Evolutionary conservation across 2,888 invertebrate species (phyloP).

Genomic region (Dasysyrphus tricinctus): DNA sequence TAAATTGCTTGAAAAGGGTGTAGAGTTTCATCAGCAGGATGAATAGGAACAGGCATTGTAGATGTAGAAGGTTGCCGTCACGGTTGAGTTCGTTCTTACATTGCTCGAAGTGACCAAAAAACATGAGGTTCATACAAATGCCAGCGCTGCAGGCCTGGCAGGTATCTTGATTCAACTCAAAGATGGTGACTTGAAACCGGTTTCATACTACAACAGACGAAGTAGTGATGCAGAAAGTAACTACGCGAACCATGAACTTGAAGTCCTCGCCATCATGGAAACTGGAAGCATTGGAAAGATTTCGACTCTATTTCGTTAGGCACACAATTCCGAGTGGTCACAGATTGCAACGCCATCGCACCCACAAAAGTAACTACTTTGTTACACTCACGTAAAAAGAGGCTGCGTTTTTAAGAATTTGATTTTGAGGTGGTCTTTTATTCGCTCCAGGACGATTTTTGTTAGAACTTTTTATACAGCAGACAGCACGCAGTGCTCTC

Average conservation of each 20-base stretch:
- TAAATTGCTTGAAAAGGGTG: too few species aligned
- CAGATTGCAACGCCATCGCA: slow-evolving; percentile 50
- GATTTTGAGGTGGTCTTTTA: too few species aligned
- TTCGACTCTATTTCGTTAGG: slow-evolving; percentile 56
- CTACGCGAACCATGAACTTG: slow-evolving; percentile 38
- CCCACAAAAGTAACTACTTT: slow-evolving; percentile 39
- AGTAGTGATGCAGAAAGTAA: slow-evolving; percentile 25
- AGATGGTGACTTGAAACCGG: slow-evolving; percentile 24
- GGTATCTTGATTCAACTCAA: slow-evolving; percentile 36
- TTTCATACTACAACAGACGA: slow-evolving; percentile 43
- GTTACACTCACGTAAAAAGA: slow-evolving; percentile 25
- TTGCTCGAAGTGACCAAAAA: slow-evolving; percentile 26
- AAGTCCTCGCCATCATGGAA: slow-evolving; percentile 45
- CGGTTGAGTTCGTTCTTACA: slow-evolving; percentile 32
- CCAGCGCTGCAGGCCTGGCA: slow-evolving; percentile 14
- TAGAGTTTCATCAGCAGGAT: too few species aligned
- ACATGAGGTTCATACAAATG: slow-evolving; percentile 36
- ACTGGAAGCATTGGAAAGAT: slow-evolving; percentile 56
- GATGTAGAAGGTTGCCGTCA: slow-evolving; percentile 5
- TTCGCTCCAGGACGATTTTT: too few species aligned
- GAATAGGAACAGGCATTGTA: slow-evolving; percentile 39
- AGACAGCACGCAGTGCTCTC: too few species aligned
- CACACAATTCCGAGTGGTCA: slow-evolving; percentile 33
- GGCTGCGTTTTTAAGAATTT: slow-evolving; percentile 55
- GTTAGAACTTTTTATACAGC: too few species aligned